Percentiles rank a stretch among this genome's conserved stretches.
Evolutionary conservation across 2,113 vertebrate species (phyloP).

Genomic region (Chroicocephalus ridibundus): DNA sequence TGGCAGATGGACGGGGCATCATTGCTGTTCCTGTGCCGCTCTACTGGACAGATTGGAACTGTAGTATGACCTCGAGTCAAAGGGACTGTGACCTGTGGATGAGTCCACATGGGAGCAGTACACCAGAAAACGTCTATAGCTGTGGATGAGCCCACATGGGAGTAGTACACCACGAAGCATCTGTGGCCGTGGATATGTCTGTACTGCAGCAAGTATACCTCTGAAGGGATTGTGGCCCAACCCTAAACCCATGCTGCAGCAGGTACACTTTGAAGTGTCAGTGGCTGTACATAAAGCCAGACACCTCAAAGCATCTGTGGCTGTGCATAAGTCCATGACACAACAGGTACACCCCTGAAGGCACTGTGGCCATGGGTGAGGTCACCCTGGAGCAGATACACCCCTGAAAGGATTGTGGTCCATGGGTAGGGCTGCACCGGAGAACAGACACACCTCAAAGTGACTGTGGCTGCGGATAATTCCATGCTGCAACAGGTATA

Average conservation of each 20-base stretch:
- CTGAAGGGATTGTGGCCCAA: not conserved
- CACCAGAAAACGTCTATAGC: not conserved
- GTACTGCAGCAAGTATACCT: not conserved
- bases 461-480: not conserved
- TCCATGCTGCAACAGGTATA: not conserved
- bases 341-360: not conserved
- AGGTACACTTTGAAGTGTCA: not conserved
- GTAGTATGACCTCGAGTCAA: not conserved
- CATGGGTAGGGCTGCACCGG: not conserved
- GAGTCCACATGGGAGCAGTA: not conserved
- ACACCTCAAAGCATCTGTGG: not conserved
- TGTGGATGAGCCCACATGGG: not conserved
- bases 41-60: not conserved
- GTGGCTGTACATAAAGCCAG: not conserved
- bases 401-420: not conserved
- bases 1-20: not conserved
- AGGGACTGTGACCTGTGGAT: not conserved
- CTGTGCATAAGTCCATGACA: not conserved
- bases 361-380: not conserved
- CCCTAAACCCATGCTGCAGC: not conserved
- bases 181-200: not conserved
- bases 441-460: not conserved
- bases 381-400: fast-evolving
- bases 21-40: not conserved
- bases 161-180: not conserved